Percentiles rank a stretch among this genome's conserved stretches.
Conservation (phyloP, 2,113 vertebrate species). For the Cairina moschata region DNA sequence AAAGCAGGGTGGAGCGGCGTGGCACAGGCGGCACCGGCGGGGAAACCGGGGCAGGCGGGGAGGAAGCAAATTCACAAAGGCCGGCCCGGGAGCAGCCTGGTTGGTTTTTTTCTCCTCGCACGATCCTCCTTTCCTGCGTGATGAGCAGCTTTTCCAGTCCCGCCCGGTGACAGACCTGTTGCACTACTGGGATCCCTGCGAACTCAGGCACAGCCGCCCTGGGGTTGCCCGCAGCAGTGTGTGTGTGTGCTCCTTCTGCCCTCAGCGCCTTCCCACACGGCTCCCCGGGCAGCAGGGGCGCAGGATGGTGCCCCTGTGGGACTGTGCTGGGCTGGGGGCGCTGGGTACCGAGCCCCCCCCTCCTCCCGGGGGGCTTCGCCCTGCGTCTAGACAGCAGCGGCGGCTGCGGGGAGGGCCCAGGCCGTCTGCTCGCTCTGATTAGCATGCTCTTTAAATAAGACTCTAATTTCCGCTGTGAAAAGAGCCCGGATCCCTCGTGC, state of each 20-base stretch:
- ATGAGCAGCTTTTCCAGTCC: not conserved
- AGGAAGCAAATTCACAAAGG: not conserved
- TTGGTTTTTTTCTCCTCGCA: not conserved
- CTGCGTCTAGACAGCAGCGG: not conserved
- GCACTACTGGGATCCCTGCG: rapidly evolving
- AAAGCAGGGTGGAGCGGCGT: not conserved
- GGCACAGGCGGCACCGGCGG: not conserved
- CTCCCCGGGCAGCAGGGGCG: rapidly evolving
- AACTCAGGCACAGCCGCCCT: not conserved
- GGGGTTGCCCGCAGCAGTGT: rapidly evolving
- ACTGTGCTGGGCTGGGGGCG: not conserved
- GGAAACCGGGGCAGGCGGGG: not conserved
- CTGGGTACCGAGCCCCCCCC: rapidly evolving
- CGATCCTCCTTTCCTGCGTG: rapidly evolving
- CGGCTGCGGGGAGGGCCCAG: not conserved
- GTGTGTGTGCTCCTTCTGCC: not conserved
- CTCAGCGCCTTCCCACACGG: rapidly evolving
- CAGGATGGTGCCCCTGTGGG: not conserved
- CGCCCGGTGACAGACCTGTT: not conserved
- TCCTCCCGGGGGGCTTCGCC: not conserved
- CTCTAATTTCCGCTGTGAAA: slow-evolving; percentile 57
- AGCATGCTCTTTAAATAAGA: slow-evolving; percentile 69
- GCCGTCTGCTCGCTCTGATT: slow-evolving; percentile 43
- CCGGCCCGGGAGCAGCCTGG: not conserved
- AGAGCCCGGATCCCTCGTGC: slow-evolving; percentile 64